phyloP scores from a whole-genome alignment of 2,888 invertebrate genomes.

The Mongoloraphidia duomilia region DNA sequence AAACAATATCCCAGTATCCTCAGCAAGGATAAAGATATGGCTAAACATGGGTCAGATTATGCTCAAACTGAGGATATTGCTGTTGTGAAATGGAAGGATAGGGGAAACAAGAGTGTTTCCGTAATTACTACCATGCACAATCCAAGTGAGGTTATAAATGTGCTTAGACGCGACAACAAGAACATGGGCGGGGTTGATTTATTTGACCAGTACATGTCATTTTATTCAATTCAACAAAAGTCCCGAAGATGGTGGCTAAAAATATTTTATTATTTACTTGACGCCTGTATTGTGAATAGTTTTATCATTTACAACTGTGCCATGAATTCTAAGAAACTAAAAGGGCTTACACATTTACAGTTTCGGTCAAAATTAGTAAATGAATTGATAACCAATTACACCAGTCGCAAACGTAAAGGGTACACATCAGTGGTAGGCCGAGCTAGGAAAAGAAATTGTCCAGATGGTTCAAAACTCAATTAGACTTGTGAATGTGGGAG shows the following conservation, averaged over 20 bases:
- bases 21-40: background rate
- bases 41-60: background rate
- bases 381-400: background rate
- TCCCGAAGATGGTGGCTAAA: too few species aligned
- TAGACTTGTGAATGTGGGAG: too few species aligned
- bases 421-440: too few species aligned
- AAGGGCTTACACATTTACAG: background rate
- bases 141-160: slow-evolving; percentile 5
- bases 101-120: slow-evolving; percentile 8
- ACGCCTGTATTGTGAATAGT: slow-evolving; percentile 12
- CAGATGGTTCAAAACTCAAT: too few species aligned
- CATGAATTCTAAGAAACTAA: background rate
- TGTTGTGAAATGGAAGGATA: slow-evolving; percentile 12
- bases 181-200: slow-evolving; percentile 1
- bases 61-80: slow-evolving; percentile 5
- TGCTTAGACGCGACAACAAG: too few species aligned
- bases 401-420: too few species aligned
- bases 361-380: background rate
- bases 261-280: slow-evolving; percentile 8
- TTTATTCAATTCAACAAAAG: too few species aligned
- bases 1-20: slow-evolving; percentile 1
- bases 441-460: too few species aligned
- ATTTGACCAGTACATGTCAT: too few species aligned
- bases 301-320: slow-evolving; percentile 9
- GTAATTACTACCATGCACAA: slow-evolving; percentile 2